Evolutionary conservation across 2,113 vertebrate genomes (phyloP), one percentile per base, ranked within the genome.

Genomic region (Pyxicephalus adspersus): DNA sequence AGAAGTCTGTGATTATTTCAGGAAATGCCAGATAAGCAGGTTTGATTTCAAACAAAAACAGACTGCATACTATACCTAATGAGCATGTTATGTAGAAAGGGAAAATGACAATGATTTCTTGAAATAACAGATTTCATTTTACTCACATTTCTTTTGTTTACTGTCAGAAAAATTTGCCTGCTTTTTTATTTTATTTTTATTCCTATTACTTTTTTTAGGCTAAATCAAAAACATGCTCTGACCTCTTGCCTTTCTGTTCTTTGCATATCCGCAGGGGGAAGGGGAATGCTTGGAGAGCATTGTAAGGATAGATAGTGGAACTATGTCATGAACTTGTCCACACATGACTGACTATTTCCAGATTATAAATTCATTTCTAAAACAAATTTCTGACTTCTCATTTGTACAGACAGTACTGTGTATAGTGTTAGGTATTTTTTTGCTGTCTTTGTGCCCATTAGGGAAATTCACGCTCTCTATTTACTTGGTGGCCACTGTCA

Each of bases 11-110:
- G 9, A 22, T 25, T 61, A 61, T 61, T 61, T 25, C 58, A 61
- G 23, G 58, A 74, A 74, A 60, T 58, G 57, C 71, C 18, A 9
- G 71, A 57, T 74, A 29, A 74, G 29, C 71, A 74, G 22, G 71
- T 20, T n/a, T 23, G 26, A 57, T 57, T 16, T 6, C n/a, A n/a
- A 58, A 38, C 11, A 45, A 45, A 31, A 29, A 73, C 16, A 15
- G 3, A 19, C 25, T 3, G 38, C 45, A 28, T 54, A 16, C 28
- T 13, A 58, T 34, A 11, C 2, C n/a, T 2, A 3, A 11, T 25
- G 25, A 58, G 29, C 20, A 58, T 58, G 20, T 13, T 13, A 58
- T 73, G 54, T 60, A 29, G 20, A 55, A 51, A 29, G 7, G 51
- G 25, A 26, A 31, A 19, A 29, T n/a, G 18, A 34, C 70, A 29